Percentiles rank a stretch among this genome's conserved stretches.
These are phyloP conservation scores for Liolophura sinensis DNA, from an alignment of 1,140 invertebrate species.

Conservation along the genomic window DNA sequence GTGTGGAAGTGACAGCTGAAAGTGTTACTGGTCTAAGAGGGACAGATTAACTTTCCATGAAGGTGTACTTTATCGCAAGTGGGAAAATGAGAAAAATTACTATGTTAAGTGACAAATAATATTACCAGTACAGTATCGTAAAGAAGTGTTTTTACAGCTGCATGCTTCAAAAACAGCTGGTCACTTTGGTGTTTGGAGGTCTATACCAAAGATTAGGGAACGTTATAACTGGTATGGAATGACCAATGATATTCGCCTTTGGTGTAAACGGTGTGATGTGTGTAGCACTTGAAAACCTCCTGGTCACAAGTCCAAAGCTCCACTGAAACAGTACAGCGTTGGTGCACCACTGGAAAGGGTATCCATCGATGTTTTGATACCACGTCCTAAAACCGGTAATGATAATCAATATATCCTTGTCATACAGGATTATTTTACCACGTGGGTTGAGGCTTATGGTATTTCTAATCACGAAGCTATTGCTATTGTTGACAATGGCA, in stretches of 20 bases:
- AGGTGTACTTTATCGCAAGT: background rate
- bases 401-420: slow-evolving; percentile 54
- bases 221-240: slow-evolving; percentile 3
- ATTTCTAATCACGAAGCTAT: slow-evolving; percentile 53
- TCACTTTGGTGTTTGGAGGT: slow-evolving; percentile 7
- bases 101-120: background rate
- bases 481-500: slow-evolving; percentile 50
- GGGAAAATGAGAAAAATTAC: no score
- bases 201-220: background rate
- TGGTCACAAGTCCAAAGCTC: background rate
- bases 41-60: background rate
- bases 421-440: slow-evolving; percentile 54
- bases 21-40: background rate
- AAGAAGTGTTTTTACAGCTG: no score
- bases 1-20: background rate
- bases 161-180: slow-evolving; percentile 2
- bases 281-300: background rate
- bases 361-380: slow-evolving; percentile 23
- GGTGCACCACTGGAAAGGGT: slow-evolving; percentile 19
- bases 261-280: slow-evolving; percentile 1
- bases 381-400: slow-evolving; percentile 19
- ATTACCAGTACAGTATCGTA: background rate
- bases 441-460: slow-evolving; percentile 50
- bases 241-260: background rate
- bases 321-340: background rate